A percentile compares a stretch with the other conserved stretches of the same genome.
Evolutionary conservation across 2,888 invertebrate species (phyloP).

Genomic region (Epirrita christyi): DNA sequence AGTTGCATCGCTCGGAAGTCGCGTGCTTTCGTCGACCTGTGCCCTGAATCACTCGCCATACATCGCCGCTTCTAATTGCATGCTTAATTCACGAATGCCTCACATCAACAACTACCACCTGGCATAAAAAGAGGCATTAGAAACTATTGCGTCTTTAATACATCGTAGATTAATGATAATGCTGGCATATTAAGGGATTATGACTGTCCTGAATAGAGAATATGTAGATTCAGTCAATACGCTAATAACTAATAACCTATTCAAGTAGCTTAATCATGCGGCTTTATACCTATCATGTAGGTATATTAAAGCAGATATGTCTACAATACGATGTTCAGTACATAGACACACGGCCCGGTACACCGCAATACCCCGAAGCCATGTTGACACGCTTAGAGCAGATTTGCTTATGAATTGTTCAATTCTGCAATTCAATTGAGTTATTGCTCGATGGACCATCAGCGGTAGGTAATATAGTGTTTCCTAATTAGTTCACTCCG

Average conservation of each 20-base stretch:
- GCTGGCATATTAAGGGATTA: slow-evolving; percentile 39
- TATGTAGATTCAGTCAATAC: slow-evolving; percentile 38
- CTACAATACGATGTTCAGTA: slow-evolving; percentile 42
- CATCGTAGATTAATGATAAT: slow-evolving; percentile 52
- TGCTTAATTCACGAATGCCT: slow-evolving; percentile 69
- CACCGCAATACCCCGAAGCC: slow-evolving; percentile 73
- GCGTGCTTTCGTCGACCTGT: slow-evolving; percentile 64
- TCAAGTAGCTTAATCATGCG: slow-evolving; percentile 47
- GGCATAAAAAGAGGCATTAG: slow-evolving; percentile 43
- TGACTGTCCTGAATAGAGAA: slow-evolving; percentile 43
- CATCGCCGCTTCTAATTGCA: slow-evolving; percentile 74
- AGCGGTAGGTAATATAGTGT: slow-evolving; percentile 48
- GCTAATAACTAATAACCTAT: slow-evolving; percentile 51
- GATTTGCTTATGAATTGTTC: slow-evolving; percentile 79
- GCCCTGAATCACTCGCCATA: slow-evolving; percentile 68
- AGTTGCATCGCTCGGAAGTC: slow-evolving; percentile 56
- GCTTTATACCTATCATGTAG: slow-evolving; percentile 31
- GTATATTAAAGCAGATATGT: slow-evolving; percentile 28
- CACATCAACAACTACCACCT: slow-evolving; percentile 39
- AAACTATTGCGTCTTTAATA: slow-evolving; percentile 38
- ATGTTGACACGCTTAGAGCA: slow-evolving; percentile 78
- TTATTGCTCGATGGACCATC: slow-evolving; percentile 62
- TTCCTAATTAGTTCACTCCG: slow-evolving; percentile 49
- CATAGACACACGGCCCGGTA: slow-evolving; percentile 59
- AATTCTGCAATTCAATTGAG: slow-evolving; percentile 67